These are phyloP conservation scores for Nerophis ophidion DNA, from an alignment of 2,113 vertebrate genomes.

Conservation along the genomic window DNA sequence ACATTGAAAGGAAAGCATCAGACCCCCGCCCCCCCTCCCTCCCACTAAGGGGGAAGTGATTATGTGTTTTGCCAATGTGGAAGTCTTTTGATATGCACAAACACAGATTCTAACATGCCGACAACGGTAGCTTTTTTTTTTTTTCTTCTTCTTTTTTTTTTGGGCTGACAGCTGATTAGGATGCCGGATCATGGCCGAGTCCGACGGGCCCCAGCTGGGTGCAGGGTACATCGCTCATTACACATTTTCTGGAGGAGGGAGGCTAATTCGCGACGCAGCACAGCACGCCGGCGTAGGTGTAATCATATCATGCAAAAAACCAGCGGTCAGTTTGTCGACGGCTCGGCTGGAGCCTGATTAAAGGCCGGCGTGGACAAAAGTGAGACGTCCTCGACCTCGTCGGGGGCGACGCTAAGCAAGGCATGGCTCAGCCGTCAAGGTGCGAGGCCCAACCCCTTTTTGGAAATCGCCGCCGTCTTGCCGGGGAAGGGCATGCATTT, in stretches of 20 bases:
- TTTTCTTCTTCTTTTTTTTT: neutral
- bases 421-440: constrained; percentile 55
- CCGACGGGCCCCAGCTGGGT: constrained; percentile 71
- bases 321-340: constrained; percentile 64
- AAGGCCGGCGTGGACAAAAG: constrained; percentile 61
- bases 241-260: constrained; percentile 52
- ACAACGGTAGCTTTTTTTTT: constrained; percentile 45
- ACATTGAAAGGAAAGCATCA: constrained; percentile 27
- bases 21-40: constrained; percentile 3
- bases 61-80: constrained; percentile 70
- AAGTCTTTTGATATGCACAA: constrained; percentile 72
- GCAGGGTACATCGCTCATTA: constrained; percentile 76
- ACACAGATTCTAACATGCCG: constrained; percentile 67
- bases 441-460: constrained; percentile 34
- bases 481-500: constrained; percentile 52
- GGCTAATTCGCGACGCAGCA: constrained; percentile 59
- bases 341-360: constrained; percentile 67
- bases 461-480: constrained; percentile 29
- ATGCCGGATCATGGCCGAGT: constrained; percentile 73
- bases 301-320: constrained; percentile 73
- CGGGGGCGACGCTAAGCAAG: constrained; percentile 54
- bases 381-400: constrained; percentile 68
- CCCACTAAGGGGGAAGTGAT: constrained; percentile 63
- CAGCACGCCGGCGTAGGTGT: constrained; percentile 72
- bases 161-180: constrained; percentile 73